Evolutionary conservation across 2,113 vertebrate genomes (phyloP), one percentile per base, ranked within the genome.

Genomic region (Polypterus bichir): DNA sequence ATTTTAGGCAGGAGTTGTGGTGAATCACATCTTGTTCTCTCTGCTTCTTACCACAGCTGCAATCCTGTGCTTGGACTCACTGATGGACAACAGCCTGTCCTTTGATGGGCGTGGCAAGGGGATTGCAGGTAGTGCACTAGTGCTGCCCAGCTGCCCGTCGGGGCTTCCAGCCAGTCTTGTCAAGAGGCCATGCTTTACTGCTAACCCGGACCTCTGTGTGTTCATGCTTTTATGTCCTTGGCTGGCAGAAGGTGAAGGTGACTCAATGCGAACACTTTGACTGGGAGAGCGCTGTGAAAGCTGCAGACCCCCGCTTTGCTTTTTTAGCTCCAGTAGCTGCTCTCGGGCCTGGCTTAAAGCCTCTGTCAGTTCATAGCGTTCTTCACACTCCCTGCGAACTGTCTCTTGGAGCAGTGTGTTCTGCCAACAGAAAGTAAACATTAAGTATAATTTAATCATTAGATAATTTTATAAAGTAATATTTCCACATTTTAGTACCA

Each of bases 341-440:
- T 88, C 88, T 49, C 79, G 80, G 66, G 88, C 83, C 55, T 72
- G 79, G 68, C 80, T 73, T 73, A 97, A 71, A 6, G 89, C 90
- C 45, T 87, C 85, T 0, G 90, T 92, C 68, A 97, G 88, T 67
- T 89, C 88, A 66, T 81, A 88, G 70, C 91, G 88, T 72, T 97
- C 93, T 77, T 89, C 88, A 64, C 92, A 95, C 79, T 94, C 93
- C 47, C 81, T 78, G 27, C 89, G 84, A 49, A 94, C 91, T 0
- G 90, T 96, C 60, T 95, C 91, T 78, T 92, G 86, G 65, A 95
- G 90, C 58, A 93, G 67, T 3, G 62, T 46, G 6, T 89, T 92
- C 91, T 94, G 77, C 56, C 72, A 80, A 62, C 62, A 77, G 57
- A 82, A 63, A 67, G 46, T 53, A 51, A 53, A 7, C 6, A 27